phyloP scores from a whole-genome alignment of 2,113 vertebrate species.

The Hymenochirus boettgeri region DNA sequence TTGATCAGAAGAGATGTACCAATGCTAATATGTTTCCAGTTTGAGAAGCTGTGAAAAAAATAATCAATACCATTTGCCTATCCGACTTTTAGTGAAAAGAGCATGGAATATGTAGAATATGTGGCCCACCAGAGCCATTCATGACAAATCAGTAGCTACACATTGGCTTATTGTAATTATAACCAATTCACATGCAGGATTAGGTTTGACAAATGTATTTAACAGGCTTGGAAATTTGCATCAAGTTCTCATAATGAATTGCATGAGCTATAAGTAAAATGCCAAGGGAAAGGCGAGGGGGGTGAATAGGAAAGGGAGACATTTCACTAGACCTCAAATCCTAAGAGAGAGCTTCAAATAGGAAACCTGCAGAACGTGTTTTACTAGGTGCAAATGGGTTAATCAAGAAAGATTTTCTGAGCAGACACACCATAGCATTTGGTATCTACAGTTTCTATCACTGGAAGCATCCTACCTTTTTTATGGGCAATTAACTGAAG shows the following conservation, averaged over 20 bases:
- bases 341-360: slow-evolving; percentile 15
- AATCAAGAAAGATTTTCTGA: slow-evolving; percentile 33
- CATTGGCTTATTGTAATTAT: slow-evolving; percentile 47
- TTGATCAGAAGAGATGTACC: no score
- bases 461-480: background rate
- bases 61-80: slow-evolving; percentile 1
- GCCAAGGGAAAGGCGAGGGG: slow-evolving; percentile 23
- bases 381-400: slow-evolving; percentile 37
- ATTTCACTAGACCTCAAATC: slow-evolving; percentile 29
- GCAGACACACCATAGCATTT: slow-evolving; percentile 5
- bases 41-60: background rate
- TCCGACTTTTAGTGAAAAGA: background rate
- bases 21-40: slow-evolving; percentile 14
- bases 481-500: background rate
- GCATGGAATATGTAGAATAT: slow-evolving; percentile 25
- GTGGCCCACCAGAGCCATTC: slow-evolving; percentile 35
- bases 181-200: slow-evolving; percentile 40
- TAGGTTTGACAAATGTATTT: slow-evolving; percentile 41
- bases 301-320: slow-evolving; percentile 18
- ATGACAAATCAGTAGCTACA: slow-evolving; percentile 35
- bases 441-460: slow-evolving; percentile 9
- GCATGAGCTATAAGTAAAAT: slow-evolving; percentile 38
- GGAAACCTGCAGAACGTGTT: slow-evolving; percentile 22
- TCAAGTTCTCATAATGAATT: slow-evolving; percentile 48
- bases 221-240: slow-evolving; percentile 42